Evolutionary conservation across 2,888 invertebrate genomes (phyloP), one percentile per base, ranked within the genome.

Genomic region (Apodemia zela): DNA sequence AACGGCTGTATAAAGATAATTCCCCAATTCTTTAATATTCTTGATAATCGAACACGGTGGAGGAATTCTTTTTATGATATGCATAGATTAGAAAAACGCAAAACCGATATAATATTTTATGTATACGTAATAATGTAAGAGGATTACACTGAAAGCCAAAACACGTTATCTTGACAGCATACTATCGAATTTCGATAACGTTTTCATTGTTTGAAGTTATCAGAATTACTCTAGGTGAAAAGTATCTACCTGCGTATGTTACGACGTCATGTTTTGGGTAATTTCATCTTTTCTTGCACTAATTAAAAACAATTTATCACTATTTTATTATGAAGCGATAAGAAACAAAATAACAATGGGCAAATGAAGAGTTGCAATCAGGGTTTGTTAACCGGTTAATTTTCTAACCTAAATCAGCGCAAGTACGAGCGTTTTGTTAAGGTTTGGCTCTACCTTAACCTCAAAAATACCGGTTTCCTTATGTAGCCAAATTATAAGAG

Each of bases 151-250:
- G n/a, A 45, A 45, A 45, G 42, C 42, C 42, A 45, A 45, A 45
- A 45, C 42, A 15, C 42, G n/a, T 45, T 45, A 45, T 45, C 42
- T 45, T 45, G 42, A 45, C 42, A 45, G 42, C 42, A 15, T n/a
- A 45, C 2, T 45, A 45, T 45, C n/a, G n/a, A 45, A 45, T 45
- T n/a, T 45, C 42, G 42, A 45, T 45, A 45, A 45, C 15, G n/a
- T 13, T 45, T n/a, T 45, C 42, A 45, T 45, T 45, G 42, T 45
- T 45, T 5, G n/a, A 6, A 45, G 42, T 45, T 45, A 45, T 45
- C 42, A n/a, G n/a, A 45, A 45, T n/a, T n/a, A 45, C n/a, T 45
- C 45, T 45, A 45, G 45, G 45, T 45, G 45, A 45, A 45, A n/a
- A n/a, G 45, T 45, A 45, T 38, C 38, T 38, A 45, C 13, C 38